phyloP scores from a whole-genome alignment of 2,888 invertebrate genomes.

The Cynaeus angustus region DNA sequence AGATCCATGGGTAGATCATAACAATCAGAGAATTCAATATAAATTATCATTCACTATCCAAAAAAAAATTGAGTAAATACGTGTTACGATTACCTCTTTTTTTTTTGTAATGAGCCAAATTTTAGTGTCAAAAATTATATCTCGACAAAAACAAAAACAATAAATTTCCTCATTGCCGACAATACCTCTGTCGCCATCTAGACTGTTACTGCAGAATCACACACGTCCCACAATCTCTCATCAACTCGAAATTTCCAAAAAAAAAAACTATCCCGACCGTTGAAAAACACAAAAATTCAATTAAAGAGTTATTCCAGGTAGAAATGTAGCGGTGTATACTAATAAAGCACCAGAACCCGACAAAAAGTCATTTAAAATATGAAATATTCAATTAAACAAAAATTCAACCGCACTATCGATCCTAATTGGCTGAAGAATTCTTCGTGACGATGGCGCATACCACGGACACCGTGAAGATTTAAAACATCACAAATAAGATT shows the following conservation, averaged over 20 bases:
- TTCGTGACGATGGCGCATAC: constrained; percentile 59
- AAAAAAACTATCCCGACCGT: constrained; percentile 5
- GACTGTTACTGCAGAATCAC: background rate
- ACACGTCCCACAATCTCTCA: background rate
- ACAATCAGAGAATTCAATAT: too few relatives aligned
- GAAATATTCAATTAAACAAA: constrained; percentile 56
- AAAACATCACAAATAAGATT: constrained; percentile 59
- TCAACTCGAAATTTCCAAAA: background rate
- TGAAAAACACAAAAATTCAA: constrained; percentile 43
- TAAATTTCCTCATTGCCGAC: too few relatives aligned
- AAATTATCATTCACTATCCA: too few relatives aligned
- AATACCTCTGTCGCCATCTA: constrained; percentile 30
- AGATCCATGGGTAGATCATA: too few relatives aligned
- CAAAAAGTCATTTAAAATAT: constrained; percentile 36
- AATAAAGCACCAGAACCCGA: constrained; percentile 23
- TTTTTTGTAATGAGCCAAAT: too few relatives aligned
- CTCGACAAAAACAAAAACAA: background rate
- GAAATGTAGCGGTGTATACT: constrained; percentile 26
- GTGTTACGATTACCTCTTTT: too few relatives aligned
- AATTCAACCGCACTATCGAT: constrained; percentile 51
- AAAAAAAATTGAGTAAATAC: too few relatives aligned
- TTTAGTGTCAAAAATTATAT: background rate
- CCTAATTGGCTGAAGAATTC: constrained; percentile 64
- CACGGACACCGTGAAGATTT: constrained; percentile 55
- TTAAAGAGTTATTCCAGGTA: constrained; percentile 42